A percentile compares a stretch with the other conserved stretches of the same genome.
Evolutionary conservation across 2,888 invertebrate species (phyloP).

Genomic region (Panorpa germanica): DNA sequence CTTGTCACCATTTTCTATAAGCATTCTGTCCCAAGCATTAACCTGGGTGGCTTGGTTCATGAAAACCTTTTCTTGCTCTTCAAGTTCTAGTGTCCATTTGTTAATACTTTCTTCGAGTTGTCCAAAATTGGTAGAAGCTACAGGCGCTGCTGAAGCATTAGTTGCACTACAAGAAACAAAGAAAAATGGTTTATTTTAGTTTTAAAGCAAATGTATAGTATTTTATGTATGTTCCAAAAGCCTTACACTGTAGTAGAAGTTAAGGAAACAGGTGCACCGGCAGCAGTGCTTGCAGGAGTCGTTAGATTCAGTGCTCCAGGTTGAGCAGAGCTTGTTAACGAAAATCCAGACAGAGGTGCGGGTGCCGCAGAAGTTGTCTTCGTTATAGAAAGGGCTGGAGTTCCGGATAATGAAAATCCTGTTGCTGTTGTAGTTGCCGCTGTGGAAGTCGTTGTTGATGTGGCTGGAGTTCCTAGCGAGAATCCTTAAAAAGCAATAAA

Average conservation of each 20-base stretch:
- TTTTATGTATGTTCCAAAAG: not conserved
- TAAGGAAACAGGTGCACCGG: conserved; percentile 8
- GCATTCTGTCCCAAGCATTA: conserved; percentile 85
- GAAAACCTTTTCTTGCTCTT: conserved; percentile 84
- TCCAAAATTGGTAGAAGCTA: conserved; percentile 50
- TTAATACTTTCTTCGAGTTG: conserved; percentile 84
- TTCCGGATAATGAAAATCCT: conserved; percentile 5
- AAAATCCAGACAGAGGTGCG: conserved; percentile 10
- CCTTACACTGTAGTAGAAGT: conserved; percentile 11
- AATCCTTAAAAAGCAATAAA: too few species aligned
- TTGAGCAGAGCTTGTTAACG: conserved; percentile 9
- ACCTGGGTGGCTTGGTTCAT: conserved; percentile 88
- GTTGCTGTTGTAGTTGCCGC: conserved; percentile 6
- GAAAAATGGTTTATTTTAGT: not conserved
- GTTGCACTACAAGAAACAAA: not conserved
- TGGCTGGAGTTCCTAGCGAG: not conserved
- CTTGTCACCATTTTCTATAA: conserved; percentile 84
- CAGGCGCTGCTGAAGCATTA: conserved; percentile 22
- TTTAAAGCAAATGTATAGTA: not conserved
- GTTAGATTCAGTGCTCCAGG: conserved; percentile 17
- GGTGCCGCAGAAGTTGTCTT: conserved; percentile 10
- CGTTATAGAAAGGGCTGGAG: conserved; percentile 9
- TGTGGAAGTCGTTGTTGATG: not conserved
- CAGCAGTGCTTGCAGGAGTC: conserved; percentile 17
- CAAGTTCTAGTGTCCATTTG: conserved; percentile 83